Conservation (phyloP, 2,888 invertebrate genomes). For the Acleris emargana region DNA sequence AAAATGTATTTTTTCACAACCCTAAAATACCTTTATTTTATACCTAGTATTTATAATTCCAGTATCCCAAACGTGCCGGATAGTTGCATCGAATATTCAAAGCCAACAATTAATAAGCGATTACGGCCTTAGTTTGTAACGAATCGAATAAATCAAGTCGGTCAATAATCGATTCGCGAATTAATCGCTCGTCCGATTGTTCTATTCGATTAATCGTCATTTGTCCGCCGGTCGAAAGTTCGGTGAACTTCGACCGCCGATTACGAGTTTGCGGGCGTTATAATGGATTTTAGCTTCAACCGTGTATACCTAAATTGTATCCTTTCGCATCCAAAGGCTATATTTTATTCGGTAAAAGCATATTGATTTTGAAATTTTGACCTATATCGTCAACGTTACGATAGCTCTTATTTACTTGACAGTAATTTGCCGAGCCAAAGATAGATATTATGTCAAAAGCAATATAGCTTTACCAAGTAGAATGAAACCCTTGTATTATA, state of each 20-base stretch:
- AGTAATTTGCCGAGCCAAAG: too few relatives aligned
- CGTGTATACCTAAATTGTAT: constrained; percentile 1
- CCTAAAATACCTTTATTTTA: not conserved
- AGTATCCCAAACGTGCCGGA: constrained; percentile 16
- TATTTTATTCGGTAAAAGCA: too few relatives aligned
- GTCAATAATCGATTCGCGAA: constrained; percentile 44
- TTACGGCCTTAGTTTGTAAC: constrained; percentile 46
- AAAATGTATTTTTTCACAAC: too few relatives aligned
- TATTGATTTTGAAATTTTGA: too few relatives aligned
- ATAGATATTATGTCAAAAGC: too few relatives aligned
- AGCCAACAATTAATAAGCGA: constrained; percentile 61
- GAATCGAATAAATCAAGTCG: constrained; percentile 57
- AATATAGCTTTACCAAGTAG: too few relatives aligned
- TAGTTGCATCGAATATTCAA: constrained; percentile 45
- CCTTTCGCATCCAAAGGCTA: not conserved
- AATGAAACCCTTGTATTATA: too few relatives aligned
- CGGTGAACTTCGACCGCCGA: constrained; percentile 30
- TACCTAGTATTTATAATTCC: constrained; percentile 10
- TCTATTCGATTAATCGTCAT: constrained; percentile 34
- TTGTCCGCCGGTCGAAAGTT: constrained; percentile 32
- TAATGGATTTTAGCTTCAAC: constrained; percentile 3
- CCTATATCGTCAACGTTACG: too few relatives aligned
- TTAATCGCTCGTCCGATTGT: constrained; percentile 30
- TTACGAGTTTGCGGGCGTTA: constrained; percentile 22
- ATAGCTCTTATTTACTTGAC: too few relatives aligned